Conservation (phyloP, 1,140 invertebrate genomes). For the Ceratosolen solmsi region DNA sequence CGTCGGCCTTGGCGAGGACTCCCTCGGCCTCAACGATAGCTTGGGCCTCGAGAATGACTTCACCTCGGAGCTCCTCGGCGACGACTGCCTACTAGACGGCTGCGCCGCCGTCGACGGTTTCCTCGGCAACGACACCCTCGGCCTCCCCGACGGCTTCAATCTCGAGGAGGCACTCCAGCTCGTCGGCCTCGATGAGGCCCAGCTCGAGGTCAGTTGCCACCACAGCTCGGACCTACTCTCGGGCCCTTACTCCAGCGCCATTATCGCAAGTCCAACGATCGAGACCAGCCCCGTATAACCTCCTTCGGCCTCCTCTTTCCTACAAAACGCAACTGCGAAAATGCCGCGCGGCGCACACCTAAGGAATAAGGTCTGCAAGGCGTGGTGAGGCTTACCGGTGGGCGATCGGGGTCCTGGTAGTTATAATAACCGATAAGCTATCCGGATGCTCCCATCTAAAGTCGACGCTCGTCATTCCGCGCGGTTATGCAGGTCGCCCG, state of each 20-base stretch:
- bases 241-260: background rate
- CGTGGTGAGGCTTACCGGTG: too few relatives aligned
- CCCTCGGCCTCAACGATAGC: conserved; percentile 66
- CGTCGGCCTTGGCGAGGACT: conserved; percentile 66
- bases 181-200: conserved; percentile 80
- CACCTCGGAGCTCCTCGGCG: conserved; percentile 65
- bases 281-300: too few relatives aligned
- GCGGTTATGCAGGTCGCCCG: too few relatives aligned
- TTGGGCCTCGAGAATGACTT: conserved; percentile 71
- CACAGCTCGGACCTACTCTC: background rate
- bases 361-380: too few relatives aligned
- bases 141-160: conserved; percentile 77
- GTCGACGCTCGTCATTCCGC: too few relatives aligned
- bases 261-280: too few relatives aligned
- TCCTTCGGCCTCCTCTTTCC: too few relatives aligned
- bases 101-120: conserved; percentile 68
- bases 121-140: conserved; percentile 68
- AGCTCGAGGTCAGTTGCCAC: conserved; percentile 70
- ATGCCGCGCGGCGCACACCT: too few relatives aligned
- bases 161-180: conserved; percentile 83
- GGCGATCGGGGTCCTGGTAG: too few relatives aligned
- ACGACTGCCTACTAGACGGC: conserved; percentile 62
- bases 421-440: too few relatives aligned
- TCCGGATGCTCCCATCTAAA: too few relatives aligned
- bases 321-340: too few relatives aligned